A percentile compares a stretch with the other conserved stretches of the same genome.
Conservation (phyloP, 2,888 invertebrate species). For the Pegoplata infirma region DNA sequence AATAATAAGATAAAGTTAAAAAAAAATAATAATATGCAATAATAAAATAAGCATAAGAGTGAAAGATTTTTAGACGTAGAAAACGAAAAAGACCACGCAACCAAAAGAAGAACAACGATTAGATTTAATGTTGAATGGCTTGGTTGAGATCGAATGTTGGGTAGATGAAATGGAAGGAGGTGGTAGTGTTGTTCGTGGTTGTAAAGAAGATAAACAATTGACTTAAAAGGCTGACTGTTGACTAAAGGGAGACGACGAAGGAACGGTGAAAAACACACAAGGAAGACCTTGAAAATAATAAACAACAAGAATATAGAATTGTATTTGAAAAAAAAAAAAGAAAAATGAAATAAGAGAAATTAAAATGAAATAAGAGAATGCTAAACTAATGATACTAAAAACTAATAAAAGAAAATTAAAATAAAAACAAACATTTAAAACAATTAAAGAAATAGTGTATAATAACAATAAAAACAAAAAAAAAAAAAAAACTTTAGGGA, state of each 20-base stretch:
- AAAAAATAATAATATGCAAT: not conserved
- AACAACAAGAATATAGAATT: constrained; percentile 46
- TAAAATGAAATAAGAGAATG: constrained; percentile 1
- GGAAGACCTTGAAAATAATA: constrained; percentile 66
- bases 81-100: constrained; percentile 58
- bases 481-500: not conserved
- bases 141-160: not conserved
- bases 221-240: constrained; percentile 22
- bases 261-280: constrained; percentile 43
- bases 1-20: not conserved
- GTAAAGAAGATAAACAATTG: constrained; percentile 36
- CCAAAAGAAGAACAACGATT: constrained; percentile 49
- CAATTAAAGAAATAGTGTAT: constrained; percentile 13
- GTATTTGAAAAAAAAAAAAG: constrained; percentile 20
- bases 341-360: constrained; percentile 6
- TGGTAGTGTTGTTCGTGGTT: too few relatives aligned
- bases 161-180: constrained; percentile 15
- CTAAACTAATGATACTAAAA: constrained; percentile 28
- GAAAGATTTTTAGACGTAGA: constrained; percentile 13
- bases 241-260: constrained; percentile 20
- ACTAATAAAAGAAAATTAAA: constrained; percentile 41
- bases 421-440: constrained; percentile 15
- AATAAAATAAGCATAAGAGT: constrained; percentile 26
- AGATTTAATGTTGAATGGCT: constrained; percentile 33
- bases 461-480: constrained; percentile 21